phyloP scores from a whole-genome alignment of 2,113 vertebrate species.

The Pionites leucogaster region DNA sequence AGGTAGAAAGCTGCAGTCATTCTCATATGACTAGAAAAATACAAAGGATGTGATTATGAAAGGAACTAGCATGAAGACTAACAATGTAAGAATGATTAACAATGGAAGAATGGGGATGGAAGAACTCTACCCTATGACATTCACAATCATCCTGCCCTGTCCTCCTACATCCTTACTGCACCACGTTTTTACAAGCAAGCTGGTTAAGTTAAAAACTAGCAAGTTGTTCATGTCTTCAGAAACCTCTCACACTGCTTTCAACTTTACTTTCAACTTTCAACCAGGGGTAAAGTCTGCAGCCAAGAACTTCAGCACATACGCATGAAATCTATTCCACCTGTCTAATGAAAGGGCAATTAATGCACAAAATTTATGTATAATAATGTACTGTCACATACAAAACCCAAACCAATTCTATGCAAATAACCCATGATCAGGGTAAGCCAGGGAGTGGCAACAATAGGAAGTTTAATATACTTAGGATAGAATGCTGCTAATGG shows the following conservation, averaged over 20 bases:
- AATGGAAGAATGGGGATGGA: background rate
- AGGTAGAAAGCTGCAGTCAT: background rate
- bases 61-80: background rate
- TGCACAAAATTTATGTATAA: background rate
- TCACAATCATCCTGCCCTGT: background rate
- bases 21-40: background rate
- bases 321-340: background rate
- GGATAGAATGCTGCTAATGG: background rate
- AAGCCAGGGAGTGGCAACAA: background rate
- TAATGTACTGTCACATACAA: background rate
- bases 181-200: background rate
- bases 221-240: background rate
- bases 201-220: background rate
- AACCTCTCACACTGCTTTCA: background rate
- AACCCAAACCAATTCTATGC: background rate
- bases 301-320: background rate
- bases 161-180: background rate
- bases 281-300: background rate
- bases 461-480: background rate
- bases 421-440: background rate
- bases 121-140: background rate
- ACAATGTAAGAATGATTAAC: background rate
- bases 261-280: background rate
- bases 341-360: background rate
- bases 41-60: background rate